phyloP scores from a whole-genome alignment of 1,140 invertebrate genomes.

The Laupala kohalensis region DNA sequence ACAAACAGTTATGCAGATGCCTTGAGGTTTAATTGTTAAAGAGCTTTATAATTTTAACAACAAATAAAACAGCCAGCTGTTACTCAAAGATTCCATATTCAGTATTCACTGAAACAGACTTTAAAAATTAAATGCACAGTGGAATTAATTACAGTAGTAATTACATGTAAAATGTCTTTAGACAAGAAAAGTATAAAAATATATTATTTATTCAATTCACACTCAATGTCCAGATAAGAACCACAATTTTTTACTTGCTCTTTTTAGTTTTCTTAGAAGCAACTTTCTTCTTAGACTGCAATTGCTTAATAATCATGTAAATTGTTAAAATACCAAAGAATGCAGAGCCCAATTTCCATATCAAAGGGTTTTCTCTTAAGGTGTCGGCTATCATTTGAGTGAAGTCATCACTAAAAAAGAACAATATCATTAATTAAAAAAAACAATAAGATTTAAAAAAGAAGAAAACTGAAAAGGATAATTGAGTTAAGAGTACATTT shows the following conservation, averaged over 20 bases:
- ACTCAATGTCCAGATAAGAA: neutral
- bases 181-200: neutral
- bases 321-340: neutral
- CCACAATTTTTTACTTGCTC: constrained; percentile 5
- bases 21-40: no score
- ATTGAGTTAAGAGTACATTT: no score
- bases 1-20: no score
- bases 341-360: constrained; percentile 38
- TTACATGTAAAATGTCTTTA: neutral
- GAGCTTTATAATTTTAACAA: no score
- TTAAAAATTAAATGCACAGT: neutral
- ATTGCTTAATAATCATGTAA: constrained; percentile 1
- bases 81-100: no score
- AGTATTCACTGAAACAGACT: no score
- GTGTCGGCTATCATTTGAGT: constrained; percentile 47
- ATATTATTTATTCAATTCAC: neutral
- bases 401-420: constrained; percentile 42
- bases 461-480: no score
- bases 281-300: neutral
- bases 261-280: constrained; percentile 5
- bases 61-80: no score
- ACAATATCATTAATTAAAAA: no score
- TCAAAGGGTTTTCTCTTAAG: constrained; percentile 48
- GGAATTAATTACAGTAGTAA: neutral
- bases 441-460: no score